Percentiles rank a stretch among this genome's conserved stretches.
Conservation (phyloP, 2,888 invertebrate genomes). For the Drosophila hamatofila region DNA sequence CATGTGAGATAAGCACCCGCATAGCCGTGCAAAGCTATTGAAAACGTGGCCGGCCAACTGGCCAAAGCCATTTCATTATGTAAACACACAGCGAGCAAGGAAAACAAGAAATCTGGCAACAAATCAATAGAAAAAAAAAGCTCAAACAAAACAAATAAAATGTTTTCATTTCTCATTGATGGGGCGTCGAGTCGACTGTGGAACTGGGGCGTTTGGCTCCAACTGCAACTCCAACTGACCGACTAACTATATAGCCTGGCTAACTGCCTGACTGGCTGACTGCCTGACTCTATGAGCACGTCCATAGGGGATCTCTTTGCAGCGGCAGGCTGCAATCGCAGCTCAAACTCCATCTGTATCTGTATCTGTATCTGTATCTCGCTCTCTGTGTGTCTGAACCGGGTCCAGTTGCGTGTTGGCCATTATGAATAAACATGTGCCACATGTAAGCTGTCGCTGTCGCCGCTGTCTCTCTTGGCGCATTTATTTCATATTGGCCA, state of each 20-base stretch:
- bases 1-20: slow-evolving; percentile 72
- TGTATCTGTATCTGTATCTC: not conserved
- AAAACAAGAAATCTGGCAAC: slow-evolving; percentile 79
- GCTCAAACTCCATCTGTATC: not conserved
- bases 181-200: slow-evolving; percentile 41
- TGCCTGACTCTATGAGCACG: slow-evolving; percentile 30
- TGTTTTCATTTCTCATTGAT: slow-evolving; percentile 63
- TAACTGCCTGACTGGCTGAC: slow-evolving; percentile 3
- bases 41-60: slow-evolving; percentile 47
- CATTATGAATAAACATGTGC: slow-evolving; percentile 75
- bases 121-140: slow-evolving; percentile 72
- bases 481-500: slow-evolving; percentile 52
- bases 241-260: slow-evolving; percentile 4
- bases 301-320: slow-evolving; percentile 42
- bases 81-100: slow-evolving; percentile 70
- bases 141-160: slow-evolving; percentile 26
- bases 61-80: slow-evolving; percentile 71
- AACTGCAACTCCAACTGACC: slow-evolving; percentile 46
- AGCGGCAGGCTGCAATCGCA: slow-evolving; percentile 13
- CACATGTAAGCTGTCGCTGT: slow-evolving; percentile 61
- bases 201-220: slow-evolving; percentile 30
- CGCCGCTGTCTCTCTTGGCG: slow-evolving; percentile 10
- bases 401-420: slow-evolving; percentile 54
- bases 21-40: slow-evolving; percentile 49
- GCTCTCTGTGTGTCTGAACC: slow-evolving; percentile 4